Percentiles rank a stretch among this genome's conserved stretches.
Evolutionary conservation across 1,140 invertebrate genomes (phyloP).

Genomic region (Radopholus similis): DNA sequence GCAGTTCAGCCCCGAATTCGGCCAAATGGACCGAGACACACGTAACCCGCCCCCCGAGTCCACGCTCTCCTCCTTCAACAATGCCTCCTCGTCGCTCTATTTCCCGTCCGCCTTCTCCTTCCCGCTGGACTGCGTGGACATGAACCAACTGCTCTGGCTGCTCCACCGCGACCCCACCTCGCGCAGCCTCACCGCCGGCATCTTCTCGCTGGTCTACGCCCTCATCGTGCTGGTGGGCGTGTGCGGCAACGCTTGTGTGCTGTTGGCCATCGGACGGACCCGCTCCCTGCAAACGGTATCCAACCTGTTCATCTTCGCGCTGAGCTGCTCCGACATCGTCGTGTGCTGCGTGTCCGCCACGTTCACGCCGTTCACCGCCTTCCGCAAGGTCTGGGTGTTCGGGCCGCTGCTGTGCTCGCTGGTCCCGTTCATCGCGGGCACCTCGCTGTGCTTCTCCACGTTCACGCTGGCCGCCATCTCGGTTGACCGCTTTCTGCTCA

Average conservation of each 20-base stretch:
- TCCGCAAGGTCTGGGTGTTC: constrained; percentile 55
- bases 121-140: constrained; percentile 8
- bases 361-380: constrained; percentile 59
- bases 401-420: constrained; percentile 46
- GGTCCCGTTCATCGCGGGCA: constrained; percentile 49
- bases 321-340: constrained; percentile 56
- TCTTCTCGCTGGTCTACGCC: constrained; percentile 36
- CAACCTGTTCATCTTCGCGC: constrained; percentile 52
- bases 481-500: constrained; percentile 52
- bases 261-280: constrained; percentile 33
- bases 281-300: constrained; percentile 59
- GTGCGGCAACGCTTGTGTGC: constrained; percentile 31
- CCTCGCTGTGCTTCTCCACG: constrained; percentile 49
- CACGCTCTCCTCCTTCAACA: too few relatives aligned
- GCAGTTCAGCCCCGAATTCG: too few relatives aligned
- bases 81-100: too few relatives aligned
- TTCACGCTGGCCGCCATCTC: constrained; percentile 56
- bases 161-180: constrained; percentile 28
- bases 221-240: constrained; percentile 32
- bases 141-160: constrained; percentile 32
- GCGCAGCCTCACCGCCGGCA: neutral
- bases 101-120: too few relatives aligned
- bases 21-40: too few relatives aligned
- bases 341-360: constrained; percentile 51
- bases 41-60: too few relatives aligned